Base-by-base conservation (phyloP, 2,113 vertebrate species). In the Misgurnus mizolepis region DNA sequence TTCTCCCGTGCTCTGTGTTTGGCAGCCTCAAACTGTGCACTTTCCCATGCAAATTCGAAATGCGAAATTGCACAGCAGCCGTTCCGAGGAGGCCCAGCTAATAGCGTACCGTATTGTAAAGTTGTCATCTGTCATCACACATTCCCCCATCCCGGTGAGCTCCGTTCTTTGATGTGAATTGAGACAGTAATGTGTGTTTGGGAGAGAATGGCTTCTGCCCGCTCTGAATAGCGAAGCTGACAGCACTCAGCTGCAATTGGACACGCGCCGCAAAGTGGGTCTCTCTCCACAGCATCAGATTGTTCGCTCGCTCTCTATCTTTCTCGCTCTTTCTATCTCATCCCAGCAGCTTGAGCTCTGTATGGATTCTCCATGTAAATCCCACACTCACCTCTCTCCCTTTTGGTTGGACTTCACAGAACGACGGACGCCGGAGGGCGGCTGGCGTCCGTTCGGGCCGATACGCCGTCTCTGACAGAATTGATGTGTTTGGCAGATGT, bases 161-260 rank as follows among this genome's bases (percentile, higher is more conserved):
- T 66, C 60, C 41, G 66, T 67, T 82, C 77, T 80, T 80, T 82
- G 84, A 85, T 85, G 77, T 72, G 67, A 76, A 65, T 60, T 76
- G 77, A 85, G 84, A 85, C 84, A 85, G 77, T 82, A 79, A 85
- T 85, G 80, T 80, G 76, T 82, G 84, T 82, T 82, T 80, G 67
- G 34, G 75, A 80, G 70, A 77, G 84, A 85, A 80, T 82, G 77
- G 84, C 84, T 82, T 77, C 50, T 49, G 69, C 47, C 62, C 39
- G 8, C 22, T 60, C 71, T 85, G 72, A 85, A 77, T 80, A 82
- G 77, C 58, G 61, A 41, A 60, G 77, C 67, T 85, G 84, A 85
- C 80, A 80, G 80, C 72, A 22, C 78, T 79, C 80, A 81, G 83
- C 80, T 67, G 60, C 73, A 67, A 82, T 85, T 78, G 81, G 74